Conservation (phyloP, 2,113 vertebrate species). For the Martes martes region DNA sequence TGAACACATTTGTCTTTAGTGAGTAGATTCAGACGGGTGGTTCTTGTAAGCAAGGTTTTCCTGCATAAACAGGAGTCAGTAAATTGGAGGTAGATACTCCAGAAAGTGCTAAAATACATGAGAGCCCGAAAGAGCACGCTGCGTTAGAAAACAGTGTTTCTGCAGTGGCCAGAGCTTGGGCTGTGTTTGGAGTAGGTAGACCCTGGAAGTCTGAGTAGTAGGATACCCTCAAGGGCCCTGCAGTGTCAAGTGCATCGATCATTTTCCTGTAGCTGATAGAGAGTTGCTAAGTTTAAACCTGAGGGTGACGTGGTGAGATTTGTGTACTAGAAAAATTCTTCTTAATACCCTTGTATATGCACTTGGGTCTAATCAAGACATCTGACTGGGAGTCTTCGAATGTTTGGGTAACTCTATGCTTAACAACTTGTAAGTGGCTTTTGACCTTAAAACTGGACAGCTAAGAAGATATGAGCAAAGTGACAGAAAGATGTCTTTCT, state of each 20-base stretch:
- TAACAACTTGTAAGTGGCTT: neutral
- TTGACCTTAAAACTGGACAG: neutral
- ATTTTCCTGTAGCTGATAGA: neutral
- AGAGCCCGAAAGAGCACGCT: neutral
- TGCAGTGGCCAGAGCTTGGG: neutral
- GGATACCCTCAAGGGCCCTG: neutral
- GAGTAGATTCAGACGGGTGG: neutral
- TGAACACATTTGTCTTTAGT: neutral
- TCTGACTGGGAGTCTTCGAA: no score
- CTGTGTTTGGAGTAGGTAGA: rapidly evolving
- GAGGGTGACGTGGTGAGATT: neutral
- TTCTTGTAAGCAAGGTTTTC: neutral
- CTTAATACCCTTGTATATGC: neutral
- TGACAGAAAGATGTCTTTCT: neutral
- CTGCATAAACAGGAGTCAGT: neutral
- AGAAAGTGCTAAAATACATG: neutral
- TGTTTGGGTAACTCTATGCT: neutral
- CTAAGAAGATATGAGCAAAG: neutral
- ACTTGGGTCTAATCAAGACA: neutral
- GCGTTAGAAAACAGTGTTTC: rapidly evolving
- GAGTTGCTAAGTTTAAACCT: neutral
- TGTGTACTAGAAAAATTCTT: neutral
- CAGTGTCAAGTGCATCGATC: rapidly evolving
- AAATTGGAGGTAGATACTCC: neutral
- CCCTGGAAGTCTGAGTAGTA: no score